Base-by-base conservation (phyloP, 2,888 invertebrate species). In the Torymus aiolomorphi region DNA sequence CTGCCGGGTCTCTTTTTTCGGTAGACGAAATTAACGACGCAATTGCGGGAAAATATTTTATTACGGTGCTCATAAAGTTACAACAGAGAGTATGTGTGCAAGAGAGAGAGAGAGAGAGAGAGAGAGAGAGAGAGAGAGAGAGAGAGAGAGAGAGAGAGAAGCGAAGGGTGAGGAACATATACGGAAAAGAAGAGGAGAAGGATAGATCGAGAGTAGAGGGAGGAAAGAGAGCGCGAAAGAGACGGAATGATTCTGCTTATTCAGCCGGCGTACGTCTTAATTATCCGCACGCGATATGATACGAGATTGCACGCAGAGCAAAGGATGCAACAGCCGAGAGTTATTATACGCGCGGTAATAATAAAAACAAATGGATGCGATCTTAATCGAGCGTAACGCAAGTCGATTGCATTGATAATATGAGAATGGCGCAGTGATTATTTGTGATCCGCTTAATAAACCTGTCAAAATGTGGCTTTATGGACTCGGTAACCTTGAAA, bases 41-140 rank as follows among this genome's bases (percentile, higher is more conserved):
- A 73, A 73, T 78, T 78, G 73, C 78, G 73, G 76, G 51, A 71
- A 75, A 75, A 66, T 78, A 82, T 78, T 78, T 78, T 78, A 78
- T 75, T 69, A 42, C 75, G 12, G 12, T 59, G 42, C 66, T 73
- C 75, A 69, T 78, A 80, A 80, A 82, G 71, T 31, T 62, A 67
- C 52, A 31, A n/a, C 24, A 20, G 12, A n/a, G 31, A 57, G 8
- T 42, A 10, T 1, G 13, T n/a, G 49, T n/a, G 8, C 24, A 16
- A 31, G 57, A 20, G 24, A n/a, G 14, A 71, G 71, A 63, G 65
- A 31, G 24, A 11, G 52, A 20, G 61, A 75, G 49, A 52, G 16
- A 14, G 51, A 18, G n/a, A 24, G 31, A 42, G 18, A 73, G 24
- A 24, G 3, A 57, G n/a, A n/a, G n/a, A 31, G 57, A 20, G 24